Evolutionary conservation across 2,797 vertebrate genomes (phyloP).

Genomic region (Cirrhinus molitorella): DNA sequence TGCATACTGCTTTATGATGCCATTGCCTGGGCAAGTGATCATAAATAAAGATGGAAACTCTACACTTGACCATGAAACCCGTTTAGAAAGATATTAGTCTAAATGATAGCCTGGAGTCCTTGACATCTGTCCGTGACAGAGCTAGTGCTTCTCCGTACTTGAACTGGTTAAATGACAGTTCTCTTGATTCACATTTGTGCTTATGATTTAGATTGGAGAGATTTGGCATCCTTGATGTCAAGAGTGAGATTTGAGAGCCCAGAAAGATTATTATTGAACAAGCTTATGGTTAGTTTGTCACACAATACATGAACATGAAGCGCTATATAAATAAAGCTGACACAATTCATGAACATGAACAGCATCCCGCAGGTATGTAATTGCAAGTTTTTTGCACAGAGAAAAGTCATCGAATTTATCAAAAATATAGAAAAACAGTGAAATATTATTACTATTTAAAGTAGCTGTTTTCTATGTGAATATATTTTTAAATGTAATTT

Average conservation of each 20-base stretch:
- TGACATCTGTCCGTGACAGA: neutral
- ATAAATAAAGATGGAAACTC: constrained; percentile 9
- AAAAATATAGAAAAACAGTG: neutral
- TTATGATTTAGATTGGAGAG: neutral
- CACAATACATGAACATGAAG: neutral
- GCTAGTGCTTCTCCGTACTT: neutral
- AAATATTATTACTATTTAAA: neutral
- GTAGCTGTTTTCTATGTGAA: too few relatives aligned
- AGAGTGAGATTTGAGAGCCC: neutral
- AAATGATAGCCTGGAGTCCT: neutral
- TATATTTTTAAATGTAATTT: too few relatives aligned
- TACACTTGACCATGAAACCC: neutral
- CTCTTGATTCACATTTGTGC: neutral
- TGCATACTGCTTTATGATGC: neutral
- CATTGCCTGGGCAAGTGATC: neutral
- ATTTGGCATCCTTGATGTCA: neutral
- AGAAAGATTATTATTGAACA: neutral
- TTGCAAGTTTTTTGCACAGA: too few relatives aligned
- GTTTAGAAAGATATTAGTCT: neutral
- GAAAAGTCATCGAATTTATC: neutral
- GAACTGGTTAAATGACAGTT: neutral
- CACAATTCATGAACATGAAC: too few relatives aligned
- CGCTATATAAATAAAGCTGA: too few relatives aligned
- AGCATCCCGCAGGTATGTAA: neutral
- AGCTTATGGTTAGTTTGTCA: neutral